phyloP scores from a whole-genome alignment of 2,797 vertebrate species.

The Malurus leucopterus region DNA sequence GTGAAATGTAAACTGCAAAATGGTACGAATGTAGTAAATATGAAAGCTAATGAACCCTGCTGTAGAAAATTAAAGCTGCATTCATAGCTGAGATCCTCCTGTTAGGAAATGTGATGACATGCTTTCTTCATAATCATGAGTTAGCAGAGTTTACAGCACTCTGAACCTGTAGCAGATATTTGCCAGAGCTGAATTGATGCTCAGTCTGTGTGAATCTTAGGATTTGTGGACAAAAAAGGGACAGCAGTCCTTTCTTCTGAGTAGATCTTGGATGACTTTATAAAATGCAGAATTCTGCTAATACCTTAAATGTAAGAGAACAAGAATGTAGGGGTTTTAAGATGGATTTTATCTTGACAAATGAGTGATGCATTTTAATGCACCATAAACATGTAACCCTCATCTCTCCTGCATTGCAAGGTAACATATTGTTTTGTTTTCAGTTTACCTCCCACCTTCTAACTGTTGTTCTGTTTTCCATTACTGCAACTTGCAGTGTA shows the following conservation, averaged over 20 bases:
- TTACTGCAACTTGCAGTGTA: constrained; percentile 63
- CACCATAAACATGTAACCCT: constrained; percentile 39
- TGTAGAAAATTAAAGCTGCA: not conserved
- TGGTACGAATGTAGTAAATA: not conserved
- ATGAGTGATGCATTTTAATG: not conserved
- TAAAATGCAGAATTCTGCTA: constrained; percentile 32
- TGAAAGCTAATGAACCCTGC: not conserved
- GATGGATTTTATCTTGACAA: not conserved
- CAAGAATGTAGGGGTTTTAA: constrained; percentile 4
- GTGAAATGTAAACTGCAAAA: not conserved
- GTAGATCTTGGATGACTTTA: constrained; percentile 1
- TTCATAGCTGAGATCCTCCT: not conserved
- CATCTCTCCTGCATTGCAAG: constrained; percentile 42
- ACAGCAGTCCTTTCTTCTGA: not conserved
- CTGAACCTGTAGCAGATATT: not conserved
- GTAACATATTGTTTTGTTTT: constrained; percentile 38
- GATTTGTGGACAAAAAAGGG: not conserved
- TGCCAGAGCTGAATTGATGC: constrained; percentile 12
- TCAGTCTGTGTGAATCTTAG: not conserved
- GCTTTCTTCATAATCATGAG: not conserved
- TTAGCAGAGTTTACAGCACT: not conserved
- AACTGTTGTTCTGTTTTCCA: constrained; percentile 61
- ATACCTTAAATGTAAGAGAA: not conserved
- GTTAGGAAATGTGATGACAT: not conserved
- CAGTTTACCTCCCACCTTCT: constrained; percentile 39